Percentiles rank a stretch among this genome's conserved stretches.
These are phyloP conservation scores for Xylocampa areola DNA, from an alignment of 2,888 invertebrate genomes.

Conservation along the genomic window DNA sequence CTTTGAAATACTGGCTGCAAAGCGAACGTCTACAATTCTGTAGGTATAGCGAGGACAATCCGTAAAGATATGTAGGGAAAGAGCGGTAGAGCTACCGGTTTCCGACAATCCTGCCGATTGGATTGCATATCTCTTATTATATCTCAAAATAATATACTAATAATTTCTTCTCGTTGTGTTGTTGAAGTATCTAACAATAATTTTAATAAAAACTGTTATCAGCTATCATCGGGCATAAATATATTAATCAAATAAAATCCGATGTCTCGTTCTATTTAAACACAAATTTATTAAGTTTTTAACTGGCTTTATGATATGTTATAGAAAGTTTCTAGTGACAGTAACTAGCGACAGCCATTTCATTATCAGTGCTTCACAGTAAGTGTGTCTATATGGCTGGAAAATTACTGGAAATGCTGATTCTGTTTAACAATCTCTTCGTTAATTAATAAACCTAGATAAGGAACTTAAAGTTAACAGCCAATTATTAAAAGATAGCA, in stretches of 20 bases:
- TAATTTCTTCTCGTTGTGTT: too few species aligned
- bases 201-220: too few species aligned
- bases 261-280: constrained; percentile 11
- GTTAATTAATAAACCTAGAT: constrained; percentile 17
- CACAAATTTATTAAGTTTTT: constrained; percentile 27
- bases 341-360: constrained; percentile 27
- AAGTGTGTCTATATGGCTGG: constrained; percentile 20
- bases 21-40: constrained; percentile 25
- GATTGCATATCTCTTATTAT: constrained; percentile 20
- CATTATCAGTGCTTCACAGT: constrained; percentile 10
- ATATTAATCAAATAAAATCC: too few species aligned
- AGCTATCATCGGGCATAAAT: too few species aligned
- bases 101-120: constrained; percentile 8
- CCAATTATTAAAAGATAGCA: constrained; percentile 31
- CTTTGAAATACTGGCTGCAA: constrained; percentile 2
- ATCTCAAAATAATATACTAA: constrained; percentile 11
- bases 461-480: constrained; percentile 17
- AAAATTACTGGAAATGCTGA: constrained; percentile 31
- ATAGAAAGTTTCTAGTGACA: constrained; percentile 39
- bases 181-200: background rate
- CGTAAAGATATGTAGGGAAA: constrained; percentile 26
- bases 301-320: constrained; percentile 28
- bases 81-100: constrained; percentile 36
- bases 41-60: constrained; percentile 29
- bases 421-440: constrained; percentile 18